These are phyloP conservation scores for Lypha dubia DNA, from an alignment of 2,888 invertebrate genomes.

Conservation along the genomic window DNA sequence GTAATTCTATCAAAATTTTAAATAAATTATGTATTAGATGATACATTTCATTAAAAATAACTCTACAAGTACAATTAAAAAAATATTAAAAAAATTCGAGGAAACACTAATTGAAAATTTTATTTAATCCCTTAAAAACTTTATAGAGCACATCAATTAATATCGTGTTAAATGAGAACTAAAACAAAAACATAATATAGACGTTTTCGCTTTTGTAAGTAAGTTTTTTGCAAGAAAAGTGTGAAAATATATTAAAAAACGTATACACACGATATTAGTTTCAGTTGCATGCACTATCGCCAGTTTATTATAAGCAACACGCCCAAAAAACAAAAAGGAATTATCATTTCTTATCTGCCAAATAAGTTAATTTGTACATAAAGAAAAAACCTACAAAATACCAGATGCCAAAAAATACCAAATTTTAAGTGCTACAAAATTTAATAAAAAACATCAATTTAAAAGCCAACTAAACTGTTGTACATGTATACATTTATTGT, in stretches of 20 bases:
- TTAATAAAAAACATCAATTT: constrained; percentile 18
- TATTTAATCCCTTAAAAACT: constrained; percentile 22
- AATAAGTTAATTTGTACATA: constrained; percentile 9
- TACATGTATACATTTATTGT: constrained; percentile 3
- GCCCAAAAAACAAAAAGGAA: not conserved
- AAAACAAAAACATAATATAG: constrained; percentile 26
- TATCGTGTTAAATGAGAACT: not conserved
- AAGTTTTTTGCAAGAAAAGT: constrained; percentile 27
- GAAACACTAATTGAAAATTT: constrained; percentile 27
- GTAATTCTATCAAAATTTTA: no score
- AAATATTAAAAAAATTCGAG: not conserved
- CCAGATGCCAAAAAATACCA: constrained; percentile 33
- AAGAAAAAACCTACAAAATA: not conserved
- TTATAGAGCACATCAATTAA: constrained; percentile 67
- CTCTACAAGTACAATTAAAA: not conserved
- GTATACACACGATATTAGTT: constrained; percentile 25
- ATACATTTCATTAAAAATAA: not conserved
- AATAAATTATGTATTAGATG: not conserved
- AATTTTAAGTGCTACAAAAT: constrained; percentile 14
- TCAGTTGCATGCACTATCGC: constrained; percentile 32
- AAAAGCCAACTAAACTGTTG: constrained; percentile 16
- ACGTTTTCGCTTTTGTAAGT: constrained; percentile 24
- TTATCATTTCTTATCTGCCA: constrained; percentile 33
- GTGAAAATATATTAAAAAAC: constrained; percentile 18
- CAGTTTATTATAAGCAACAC: constrained; percentile 26